Percentiles rank a stretch among this genome's conserved stretches.
Evolutionary conservation across 2,113 vertebrate genomes (phyloP).

Genomic region (Pelecanus crispus): DNA sequence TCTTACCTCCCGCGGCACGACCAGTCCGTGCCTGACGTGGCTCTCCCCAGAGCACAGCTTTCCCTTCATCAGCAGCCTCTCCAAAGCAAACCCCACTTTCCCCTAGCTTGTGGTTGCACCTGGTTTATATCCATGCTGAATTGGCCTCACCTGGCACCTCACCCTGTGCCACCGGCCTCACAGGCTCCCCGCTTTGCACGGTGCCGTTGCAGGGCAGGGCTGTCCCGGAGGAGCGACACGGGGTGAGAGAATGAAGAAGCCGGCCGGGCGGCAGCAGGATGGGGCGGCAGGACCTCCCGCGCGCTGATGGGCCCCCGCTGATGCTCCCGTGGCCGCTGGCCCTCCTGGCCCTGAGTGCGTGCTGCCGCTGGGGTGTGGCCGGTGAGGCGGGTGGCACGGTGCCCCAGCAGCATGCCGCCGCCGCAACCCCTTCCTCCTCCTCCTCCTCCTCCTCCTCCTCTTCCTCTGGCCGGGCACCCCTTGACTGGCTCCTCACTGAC

Average conservation of each 20-base stretch:
- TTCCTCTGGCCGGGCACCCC: conserved; percentile 66
- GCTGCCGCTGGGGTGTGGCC: conserved; percentile 72
- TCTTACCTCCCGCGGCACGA: accelerated
- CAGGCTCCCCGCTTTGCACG: not conserved
- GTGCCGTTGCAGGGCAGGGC: conserved; percentile 36
- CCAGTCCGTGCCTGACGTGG: accelerated
- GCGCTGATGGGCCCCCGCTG: conserved; percentile 73
- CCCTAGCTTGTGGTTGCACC: not conserved
- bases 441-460: conserved; percentile 41
- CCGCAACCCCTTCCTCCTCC: not conserved
- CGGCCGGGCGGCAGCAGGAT: conserved; percentile 74
- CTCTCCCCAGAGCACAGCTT: not conserved
- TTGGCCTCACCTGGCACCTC: not conserved
- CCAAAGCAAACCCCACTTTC: not conserved
- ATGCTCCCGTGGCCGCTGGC: conserved; percentile 76
- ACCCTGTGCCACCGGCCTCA: not conserved
- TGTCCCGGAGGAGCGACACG: conserved; percentile 29
- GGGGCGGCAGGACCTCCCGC: conserved; percentile 79
- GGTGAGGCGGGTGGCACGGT: conserved; percentile 15
- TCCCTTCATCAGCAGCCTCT: not conserved
- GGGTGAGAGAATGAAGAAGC: conserved; percentile 79
- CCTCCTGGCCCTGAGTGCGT: conserved; percentile 67
- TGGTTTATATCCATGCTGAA: accelerated
- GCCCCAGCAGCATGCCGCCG: conserved; percentile 44
- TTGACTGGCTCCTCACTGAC: conserved; percentile 96